Evolutionary conservation across 2,797 vertebrate species (phyloP), one percentile per base, ranked within the genome.

Genomic region (Chelon auratus): DNA sequence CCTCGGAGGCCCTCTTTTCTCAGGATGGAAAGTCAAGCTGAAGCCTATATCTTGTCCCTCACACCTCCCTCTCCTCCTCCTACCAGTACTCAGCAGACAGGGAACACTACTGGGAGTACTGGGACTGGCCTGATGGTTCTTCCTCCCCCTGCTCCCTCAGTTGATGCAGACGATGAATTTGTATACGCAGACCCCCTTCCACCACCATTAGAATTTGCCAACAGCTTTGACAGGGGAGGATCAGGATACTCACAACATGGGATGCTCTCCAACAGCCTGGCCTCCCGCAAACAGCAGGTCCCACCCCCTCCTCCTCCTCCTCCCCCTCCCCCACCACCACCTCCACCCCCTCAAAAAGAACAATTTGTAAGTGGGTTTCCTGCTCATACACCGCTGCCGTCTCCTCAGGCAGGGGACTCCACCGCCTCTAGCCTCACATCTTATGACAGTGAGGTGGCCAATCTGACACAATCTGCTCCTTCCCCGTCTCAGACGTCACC

Each of bases 401-500:
- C 94, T 2, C 93, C 95, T 1, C 94, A 96, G 78, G 84, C 96
- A 2, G 93, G 96, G 20, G 97, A 98, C 89, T 98, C 97, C 73
- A 97, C 97, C 0, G 93, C 96, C 3, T 97, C 97, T 48, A 97
- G 97, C 91, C 94, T 98, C 74, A 97, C 97, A 0, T 97, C 97
- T 4, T 98, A 98, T 3, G 97, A 98, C 88, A 98, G 97, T 6
- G 97, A 98, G 84, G 97, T 97, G 75, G 97, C 97, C n/a, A 97
- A 96, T 50, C 88, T 97, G 72, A 97, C 97, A 57, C 96, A 97
- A 83, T 95, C 95, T 0, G 93, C 87, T 22, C 92, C 88, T 0
- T 92, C 94, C 3, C 94, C 94, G 3, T 93, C 92, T 5, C 83
- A 93, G 53, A 92, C 90, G 0, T 94, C 94, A 0, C 93, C 94